phyloP scores from a whole-genome alignment of 2,888 invertebrate genomes.

The Dryadula phaetusa region DNA sequence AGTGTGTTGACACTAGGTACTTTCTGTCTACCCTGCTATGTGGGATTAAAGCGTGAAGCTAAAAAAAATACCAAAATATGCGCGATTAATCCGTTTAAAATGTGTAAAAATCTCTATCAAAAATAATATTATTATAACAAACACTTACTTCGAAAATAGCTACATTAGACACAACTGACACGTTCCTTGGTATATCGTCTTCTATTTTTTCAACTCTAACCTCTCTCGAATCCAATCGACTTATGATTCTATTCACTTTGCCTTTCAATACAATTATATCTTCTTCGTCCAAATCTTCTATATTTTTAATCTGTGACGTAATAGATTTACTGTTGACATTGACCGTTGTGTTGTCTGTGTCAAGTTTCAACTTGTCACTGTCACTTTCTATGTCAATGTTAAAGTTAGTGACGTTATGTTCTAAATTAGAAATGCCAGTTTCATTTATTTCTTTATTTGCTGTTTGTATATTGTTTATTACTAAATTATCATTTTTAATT shows the following conservation, averaged over 20 bases:
- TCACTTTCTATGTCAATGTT: background rate
- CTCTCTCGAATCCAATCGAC: conserved; percentile 50
- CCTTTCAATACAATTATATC: conserved; percentile 58
- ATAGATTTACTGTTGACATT: conserved; percentile 14
- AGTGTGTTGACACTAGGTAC: too few species aligned
- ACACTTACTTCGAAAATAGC: conserved; percentile 73
- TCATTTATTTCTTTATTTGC: background rate
- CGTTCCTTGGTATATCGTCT: conserved; percentile 58
- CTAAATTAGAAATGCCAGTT: background rate
- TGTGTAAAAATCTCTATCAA: too few species aligned
- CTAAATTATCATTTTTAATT: background rate
- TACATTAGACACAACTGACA: conserved; percentile 67
- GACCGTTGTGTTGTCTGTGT: background rate
- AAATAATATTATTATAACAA: background rate
- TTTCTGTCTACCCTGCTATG: too few species aligned
- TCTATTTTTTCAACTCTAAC: conserved; percentile 45
- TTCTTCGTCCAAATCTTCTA: conserved; percentile 44
- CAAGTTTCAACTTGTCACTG: background rate
- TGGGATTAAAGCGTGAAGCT: too few species aligned
- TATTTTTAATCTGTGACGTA: conserved; percentile 30
- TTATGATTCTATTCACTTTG: conserved; percentile 62
- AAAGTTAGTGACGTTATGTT: background rate
- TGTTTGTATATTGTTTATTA: background rate
- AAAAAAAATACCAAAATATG: too few species aligned
- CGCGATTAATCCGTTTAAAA: too few species aligned